These are phyloP conservation scores for Phyllotreta cruciferae DNA, from an alignment of 2,888 invertebrate species.

Conservation along the genomic window DNA sequence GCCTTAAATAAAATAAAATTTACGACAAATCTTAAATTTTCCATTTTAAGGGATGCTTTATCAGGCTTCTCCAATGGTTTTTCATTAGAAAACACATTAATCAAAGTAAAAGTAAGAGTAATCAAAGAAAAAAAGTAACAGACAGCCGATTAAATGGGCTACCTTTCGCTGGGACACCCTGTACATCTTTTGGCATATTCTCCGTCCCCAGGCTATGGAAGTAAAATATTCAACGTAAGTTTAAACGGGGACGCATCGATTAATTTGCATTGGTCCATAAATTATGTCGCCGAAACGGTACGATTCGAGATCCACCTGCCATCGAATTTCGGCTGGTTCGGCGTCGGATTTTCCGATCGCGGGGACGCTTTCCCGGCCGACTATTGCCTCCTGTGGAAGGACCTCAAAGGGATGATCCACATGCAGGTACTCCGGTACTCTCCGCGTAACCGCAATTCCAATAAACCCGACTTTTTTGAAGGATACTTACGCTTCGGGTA, in stretches of 20 bases:
- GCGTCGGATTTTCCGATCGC: conserved; percentile 84
- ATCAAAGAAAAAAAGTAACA: background rate
- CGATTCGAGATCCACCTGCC: conserved; percentile 65
- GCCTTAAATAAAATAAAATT: too few species aligned
- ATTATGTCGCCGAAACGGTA: conserved; percentile 58
- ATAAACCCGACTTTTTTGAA: conserved; percentile 52
- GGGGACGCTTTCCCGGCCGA: conserved; percentile 79
- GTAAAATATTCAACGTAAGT: conserved; percentile 54
- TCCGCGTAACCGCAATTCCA: background rate
- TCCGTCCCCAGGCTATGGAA: conserved; percentile 15
- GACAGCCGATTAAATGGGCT: background rate
- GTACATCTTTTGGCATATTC: background rate
- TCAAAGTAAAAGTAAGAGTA: too few species aligned
- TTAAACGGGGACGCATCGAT: conserved; percentile 57
- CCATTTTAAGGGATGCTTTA: too few species aligned
- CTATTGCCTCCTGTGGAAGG: conserved; percentile 81
- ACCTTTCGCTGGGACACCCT: too few species aligned
- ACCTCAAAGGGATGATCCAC: conserved; percentile 68
- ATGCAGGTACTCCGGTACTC: conserved; percentile 61
- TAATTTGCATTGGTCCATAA: conserved; percentile 61
- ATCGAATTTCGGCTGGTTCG: conserved; percentile 73
- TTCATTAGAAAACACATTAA: too few species aligned
- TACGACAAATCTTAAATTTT: too few species aligned
- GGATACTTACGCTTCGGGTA: conserved; percentile 75
- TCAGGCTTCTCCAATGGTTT: too few species aligned